Evolutionary conservation across 2,888 invertebrate species (phyloP).

Genomic region (Mesorhabditis belari): DNA sequence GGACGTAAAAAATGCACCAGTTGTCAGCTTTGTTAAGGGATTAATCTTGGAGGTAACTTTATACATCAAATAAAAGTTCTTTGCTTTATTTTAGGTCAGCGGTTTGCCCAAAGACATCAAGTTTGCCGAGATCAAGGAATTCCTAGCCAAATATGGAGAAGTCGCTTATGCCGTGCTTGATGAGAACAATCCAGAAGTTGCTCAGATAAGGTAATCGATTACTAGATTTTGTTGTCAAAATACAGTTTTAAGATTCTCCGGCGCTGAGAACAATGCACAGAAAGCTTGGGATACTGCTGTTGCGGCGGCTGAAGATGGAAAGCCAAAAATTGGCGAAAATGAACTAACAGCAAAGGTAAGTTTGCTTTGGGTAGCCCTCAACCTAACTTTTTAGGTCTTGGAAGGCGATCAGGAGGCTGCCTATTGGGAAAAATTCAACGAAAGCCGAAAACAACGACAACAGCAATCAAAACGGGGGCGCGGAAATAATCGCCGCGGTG

Average conservation of each 20-base stretch:
- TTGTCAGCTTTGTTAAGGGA: conserved; percentile 40
- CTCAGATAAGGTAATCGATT: conserved; percentile 21
- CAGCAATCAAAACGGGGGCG: conserved; percentile 13
- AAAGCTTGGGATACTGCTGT: conserved; percentile 42
- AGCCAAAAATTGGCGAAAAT: conserved; percentile 30
- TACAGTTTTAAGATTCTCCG: not conserved
- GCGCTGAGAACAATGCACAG: conserved; percentile 32
- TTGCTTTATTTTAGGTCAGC: not conserved
- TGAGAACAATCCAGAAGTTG: conserved; percentile 21
- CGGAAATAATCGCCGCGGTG: conserved; percentile 12
- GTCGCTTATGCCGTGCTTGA: conserved; percentile 32
- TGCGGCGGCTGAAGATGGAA: conserved; percentile 37
- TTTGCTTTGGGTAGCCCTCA: conserved; percentile 15
- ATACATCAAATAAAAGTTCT: not conserved
- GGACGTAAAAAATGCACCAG: conserved; percentile 10
- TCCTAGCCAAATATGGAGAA: conserved; percentile 66
- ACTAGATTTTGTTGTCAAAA: not conserved
- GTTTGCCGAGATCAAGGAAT: conserved; percentile 64
- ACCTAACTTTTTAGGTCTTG: conserved; percentile 18
- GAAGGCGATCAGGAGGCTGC: conserved; percentile 49
- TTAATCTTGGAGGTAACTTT: conserved; percentile 33
- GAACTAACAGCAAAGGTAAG: conserved; percentile 21
- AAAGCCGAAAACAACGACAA: conserved; percentile 15
- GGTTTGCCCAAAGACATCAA: conserved; percentile 25
- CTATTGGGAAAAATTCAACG: conserved; percentile 48